These are phyloP conservation scores for Parnassius smintheus DNA, from an alignment of 2,888 invertebrate species.

Conservation along the genomic window DNA sequence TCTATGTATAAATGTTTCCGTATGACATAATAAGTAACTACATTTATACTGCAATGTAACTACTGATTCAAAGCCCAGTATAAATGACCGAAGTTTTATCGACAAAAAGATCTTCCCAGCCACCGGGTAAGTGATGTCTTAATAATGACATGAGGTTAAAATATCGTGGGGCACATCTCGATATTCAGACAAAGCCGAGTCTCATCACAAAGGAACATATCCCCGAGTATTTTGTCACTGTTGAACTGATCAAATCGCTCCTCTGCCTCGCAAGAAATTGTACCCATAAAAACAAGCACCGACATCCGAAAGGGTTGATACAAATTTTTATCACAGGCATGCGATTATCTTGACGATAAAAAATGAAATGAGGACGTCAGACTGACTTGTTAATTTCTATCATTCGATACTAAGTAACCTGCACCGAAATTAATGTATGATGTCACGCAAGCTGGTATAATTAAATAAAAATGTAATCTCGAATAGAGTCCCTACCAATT, in stretches of 20 bases:
- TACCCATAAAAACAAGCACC: constrained; percentile 52
- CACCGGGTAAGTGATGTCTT: constrained; percentile 80
- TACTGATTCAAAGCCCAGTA: constrained; percentile 41
- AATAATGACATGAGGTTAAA: constrained; percentile 75
- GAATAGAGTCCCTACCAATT: constrained; percentile 53
- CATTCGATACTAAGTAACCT: constrained; percentile 48
- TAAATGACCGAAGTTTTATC: constrained; percentile 71
- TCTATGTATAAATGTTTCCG: too few species aligned
- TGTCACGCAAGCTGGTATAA: constrained; percentile 56
- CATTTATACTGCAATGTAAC: background rate
- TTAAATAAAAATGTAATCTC: constrained; percentile 44
- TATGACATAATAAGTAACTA: background rate
- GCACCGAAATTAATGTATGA: constrained; percentile 56
- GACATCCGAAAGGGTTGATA: constrained; percentile 62
- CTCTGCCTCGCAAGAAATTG: constrained; percentile 50
- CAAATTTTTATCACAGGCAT: constrained; percentile 62
- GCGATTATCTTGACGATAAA: constrained; percentile 60
- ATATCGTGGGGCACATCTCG: constrained; percentile 74
- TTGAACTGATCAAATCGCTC: constrained; percentile 73
- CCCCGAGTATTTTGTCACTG: constrained; percentile 78
- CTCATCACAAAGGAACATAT: constrained; percentile 69
- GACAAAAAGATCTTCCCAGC: constrained; percentile 60
- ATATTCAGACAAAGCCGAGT: constrained; percentile 56
- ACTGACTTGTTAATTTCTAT: constrained; percentile 59
- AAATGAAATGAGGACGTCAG: constrained; percentile 47